These are phyloP conservation scores for Orchestia grillus DNA, from an alignment of 1,140 invertebrate genomes.

Conservation along the genomic window DNA sequence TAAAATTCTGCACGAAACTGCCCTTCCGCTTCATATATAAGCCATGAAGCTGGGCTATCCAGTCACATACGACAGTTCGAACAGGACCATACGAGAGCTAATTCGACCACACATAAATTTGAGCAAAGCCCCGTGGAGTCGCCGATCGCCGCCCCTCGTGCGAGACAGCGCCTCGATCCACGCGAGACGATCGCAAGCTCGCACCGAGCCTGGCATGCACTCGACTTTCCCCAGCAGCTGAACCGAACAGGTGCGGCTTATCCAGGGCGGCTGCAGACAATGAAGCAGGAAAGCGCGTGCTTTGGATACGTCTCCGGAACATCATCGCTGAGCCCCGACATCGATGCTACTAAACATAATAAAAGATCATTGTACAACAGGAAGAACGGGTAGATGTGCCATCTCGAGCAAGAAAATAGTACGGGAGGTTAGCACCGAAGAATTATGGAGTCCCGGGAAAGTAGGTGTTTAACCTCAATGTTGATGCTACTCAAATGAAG, in stretches of 20 bases:
- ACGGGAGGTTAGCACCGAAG: neutral
- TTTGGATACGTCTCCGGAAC: neutral
- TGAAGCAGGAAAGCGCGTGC: conserved; percentile 4
- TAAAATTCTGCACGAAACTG: too few relatives aligned
- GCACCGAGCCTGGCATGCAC: neutral
- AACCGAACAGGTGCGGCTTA: neutral
- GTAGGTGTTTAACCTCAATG: neutral
- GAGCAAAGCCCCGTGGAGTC: too few relatives aligned
- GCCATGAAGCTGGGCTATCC: too few relatives aligned
- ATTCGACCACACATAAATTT: too few relatives aligned
- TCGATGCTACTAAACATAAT: neutral
- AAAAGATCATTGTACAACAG: neutral
- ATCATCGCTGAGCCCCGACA: neutral
- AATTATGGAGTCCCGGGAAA: neutral
- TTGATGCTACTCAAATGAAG: neutral
- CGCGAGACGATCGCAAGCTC: neutral
- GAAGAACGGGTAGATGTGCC: neutral
- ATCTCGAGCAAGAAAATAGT: neutral
- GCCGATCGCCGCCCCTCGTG: too few relatives aligned
- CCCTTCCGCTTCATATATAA: too few relatives aligned
- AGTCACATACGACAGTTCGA: too few relatives aligned
- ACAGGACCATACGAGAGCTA: too few relatives aligned
- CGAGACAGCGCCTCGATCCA: neutral
- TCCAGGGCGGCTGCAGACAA: conserved; percentile 6
- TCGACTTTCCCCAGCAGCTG: conserved; percentile 11